Evolutionary conservation across 1,140 invertebrate species (phyloP).

Genomic region (Papilio aristodemus): DNA sequence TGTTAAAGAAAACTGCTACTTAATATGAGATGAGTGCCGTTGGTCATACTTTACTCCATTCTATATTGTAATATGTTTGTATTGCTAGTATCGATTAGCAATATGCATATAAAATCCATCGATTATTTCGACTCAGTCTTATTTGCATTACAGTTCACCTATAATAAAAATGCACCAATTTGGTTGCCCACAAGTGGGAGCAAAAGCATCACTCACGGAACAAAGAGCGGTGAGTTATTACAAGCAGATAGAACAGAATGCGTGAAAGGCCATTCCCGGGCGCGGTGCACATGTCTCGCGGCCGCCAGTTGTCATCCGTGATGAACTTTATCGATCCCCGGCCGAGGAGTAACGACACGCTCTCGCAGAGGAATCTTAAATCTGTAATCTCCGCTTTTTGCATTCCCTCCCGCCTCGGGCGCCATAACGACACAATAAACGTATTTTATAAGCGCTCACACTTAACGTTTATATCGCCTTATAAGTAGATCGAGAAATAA

Average conservation of each 20-base stretch:
- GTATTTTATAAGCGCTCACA: slow-evolving; percentile 77
- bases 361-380: slow-evolving; percentile 59
- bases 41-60: not conserved
- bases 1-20: no score
- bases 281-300: slow-evolving; percentile 36
- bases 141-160: not conserved
- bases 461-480: slow-evolving; percentile 78
- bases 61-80: not conserved
- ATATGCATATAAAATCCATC: not conserved
- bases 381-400: slow-evolving; percentile 70
- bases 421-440: slow-evolving; percentile 74
- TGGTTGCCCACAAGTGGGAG: not conserved
- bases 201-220: not conserved
- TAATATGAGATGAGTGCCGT: no score
- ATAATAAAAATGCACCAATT: not conserved
- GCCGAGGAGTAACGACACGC: slow-evolving; percentile 44
- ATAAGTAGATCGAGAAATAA: slow-evolving; percentile 80
- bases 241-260: slow-evolving; percentile 18
- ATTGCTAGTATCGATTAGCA: not conserved
- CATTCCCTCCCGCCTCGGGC: slow-evolving; percentile 52
- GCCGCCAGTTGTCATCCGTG: slow-evolving; percentile 47
- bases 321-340: slow-evolving; percentile 60
- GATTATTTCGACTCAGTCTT: not conserved
- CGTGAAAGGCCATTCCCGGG: slow-evolving; percentile 2
- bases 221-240: not conserved